Evolutionary conservation across 2,797 vertebrate genomes (phyloP).

Genomic region (Alca torda): DNA sequence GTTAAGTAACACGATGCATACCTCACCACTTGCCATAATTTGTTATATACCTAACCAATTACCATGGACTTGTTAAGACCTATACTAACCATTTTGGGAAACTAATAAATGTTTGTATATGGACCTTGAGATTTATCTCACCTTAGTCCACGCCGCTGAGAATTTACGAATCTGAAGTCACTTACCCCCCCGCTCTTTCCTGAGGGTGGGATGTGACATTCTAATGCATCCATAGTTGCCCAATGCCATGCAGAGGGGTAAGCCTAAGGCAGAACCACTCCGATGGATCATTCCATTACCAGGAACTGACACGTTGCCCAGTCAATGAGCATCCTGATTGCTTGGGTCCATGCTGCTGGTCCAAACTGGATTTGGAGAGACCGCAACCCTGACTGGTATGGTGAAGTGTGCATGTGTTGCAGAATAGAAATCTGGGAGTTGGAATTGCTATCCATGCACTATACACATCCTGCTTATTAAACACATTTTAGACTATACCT

Average conservation of each 20-base stretch:
- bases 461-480: neutral
- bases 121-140: no score
- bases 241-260: neutral
- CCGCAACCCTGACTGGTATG: neutral
- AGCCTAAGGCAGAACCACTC: neutral
- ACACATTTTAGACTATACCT: neutral
- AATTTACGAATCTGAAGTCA: no score
- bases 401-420: neutral
- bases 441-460: neutral
- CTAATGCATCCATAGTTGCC: neutral
- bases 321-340: neutral
- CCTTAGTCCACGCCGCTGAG: no score
- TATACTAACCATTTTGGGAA: no score
- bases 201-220: no score
- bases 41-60: no score
- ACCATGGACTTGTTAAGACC: no score
- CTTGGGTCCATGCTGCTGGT: neutral
- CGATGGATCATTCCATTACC: neutral
- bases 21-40: no score
- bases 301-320: accelerated
- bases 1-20: no score
- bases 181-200: no score
- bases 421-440: neutral
- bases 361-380: neutral
- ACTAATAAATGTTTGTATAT: no score